Evolutionary conservation across 2,113 vertebrate genomes (phyloP).

Genomic region (Thalassoma bifasciatum): DNA sequence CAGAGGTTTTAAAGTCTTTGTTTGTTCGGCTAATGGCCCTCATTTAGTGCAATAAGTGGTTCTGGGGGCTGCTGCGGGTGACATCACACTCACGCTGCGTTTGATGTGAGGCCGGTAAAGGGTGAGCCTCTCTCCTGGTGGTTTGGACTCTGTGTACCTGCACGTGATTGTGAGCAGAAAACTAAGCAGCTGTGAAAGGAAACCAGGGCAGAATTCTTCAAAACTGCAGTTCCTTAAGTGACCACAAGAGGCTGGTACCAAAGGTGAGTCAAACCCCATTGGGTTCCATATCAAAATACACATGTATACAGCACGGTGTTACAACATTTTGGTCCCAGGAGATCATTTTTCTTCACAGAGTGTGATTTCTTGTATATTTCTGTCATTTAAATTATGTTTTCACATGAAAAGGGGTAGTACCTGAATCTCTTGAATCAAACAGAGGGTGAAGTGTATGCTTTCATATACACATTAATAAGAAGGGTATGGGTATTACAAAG

Average conservation of each 20-base stretch:
- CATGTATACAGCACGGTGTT: not conserved
- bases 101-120: slow-evolving; percentile 66
- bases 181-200: not conserved
- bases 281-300: not conserved
- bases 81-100: slow-evolving; percentile 69
- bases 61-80: slow-evolving; percentile 73
- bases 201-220: not conserved
- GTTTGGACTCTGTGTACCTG: slow-evolving; percentile 57
- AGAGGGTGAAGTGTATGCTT: too few species aligned
- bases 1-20: slow-evolving; percentile 72
- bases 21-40: slow-evolving; percentile 78
- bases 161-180: slow-evolving; percentile 1
- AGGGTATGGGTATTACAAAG: too few species aligned
- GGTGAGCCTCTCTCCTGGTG: slow-evolving; percentile 21
- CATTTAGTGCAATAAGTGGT: slow-evolving; percentile 75
- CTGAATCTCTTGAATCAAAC: too few species aligned
- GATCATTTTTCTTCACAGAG: not conserved
- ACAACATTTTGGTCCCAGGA: not conserved
- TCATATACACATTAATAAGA: too few species aligned
- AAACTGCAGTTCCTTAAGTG: not conserved
- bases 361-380: too few species aligned
- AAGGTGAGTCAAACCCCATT: not conserved
- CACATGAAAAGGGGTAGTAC: too few species aligned
- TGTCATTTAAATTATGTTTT: too few species aligned
- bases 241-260: not conserved